Conservation (phyloP, 2,113 vertebrate genomes). For the Xiphophorus maculatus region DNA sequence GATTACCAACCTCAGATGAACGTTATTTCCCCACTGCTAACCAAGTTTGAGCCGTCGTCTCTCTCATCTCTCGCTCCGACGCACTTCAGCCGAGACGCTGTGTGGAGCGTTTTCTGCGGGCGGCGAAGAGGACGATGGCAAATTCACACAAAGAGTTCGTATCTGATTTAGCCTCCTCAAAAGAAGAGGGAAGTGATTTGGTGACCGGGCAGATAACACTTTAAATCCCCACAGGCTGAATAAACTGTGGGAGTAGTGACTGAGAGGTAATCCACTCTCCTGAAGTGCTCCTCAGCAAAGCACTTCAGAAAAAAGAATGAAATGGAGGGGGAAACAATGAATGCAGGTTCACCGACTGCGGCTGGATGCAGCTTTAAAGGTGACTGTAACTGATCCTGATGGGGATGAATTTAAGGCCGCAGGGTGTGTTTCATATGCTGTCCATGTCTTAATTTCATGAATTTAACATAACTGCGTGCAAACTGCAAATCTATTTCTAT, state of each 20-base stretch:
- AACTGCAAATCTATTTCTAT: conserved; percentile 38
- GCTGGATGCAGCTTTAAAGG: conserved; percentile 25
- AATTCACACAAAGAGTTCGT: conserved; percentile 33
- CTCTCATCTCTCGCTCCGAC: conserved; percentile 14
- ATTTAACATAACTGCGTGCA: conserved; percentile 17
- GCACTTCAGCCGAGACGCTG: conserved; percentile 19
- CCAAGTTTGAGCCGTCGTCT: conserved; percentile 15
- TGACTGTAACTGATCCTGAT: conserved; percentile 16
- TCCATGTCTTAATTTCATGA: conserved; percentile 40
- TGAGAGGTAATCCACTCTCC: conserved; percentile 62
- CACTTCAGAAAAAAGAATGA: conserved; percentile 36
- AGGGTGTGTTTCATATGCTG: conserved; percentile 13
- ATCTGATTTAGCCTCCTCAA: conserved; percentile 30
- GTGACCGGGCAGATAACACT: conserved; percentile 47
- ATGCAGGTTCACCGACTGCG: conserved; percentile 19
- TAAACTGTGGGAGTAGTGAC: conserved; percentile 45
- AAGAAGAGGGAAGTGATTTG: conserved; percentile 43
- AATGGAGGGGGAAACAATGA: conserved; percentile 18
- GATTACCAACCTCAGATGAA: conserved; percentile 17
- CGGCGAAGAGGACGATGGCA: conserved; percentile 24
- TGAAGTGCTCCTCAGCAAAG: conserved; percentile 68
- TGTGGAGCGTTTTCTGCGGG: conserved; percentile 6
- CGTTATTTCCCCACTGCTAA: conserved; percentile 20
- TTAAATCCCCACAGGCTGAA: conserved; percentile 47
- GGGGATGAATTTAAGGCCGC: conserved; percentile 7